Percentiles rank a stretch among this genome's conserved stretches.
Evolutionary conservation across 2,888 invertebrate genomes (phyloP).

Genomic region (Phaonia tiefii): DNA sequence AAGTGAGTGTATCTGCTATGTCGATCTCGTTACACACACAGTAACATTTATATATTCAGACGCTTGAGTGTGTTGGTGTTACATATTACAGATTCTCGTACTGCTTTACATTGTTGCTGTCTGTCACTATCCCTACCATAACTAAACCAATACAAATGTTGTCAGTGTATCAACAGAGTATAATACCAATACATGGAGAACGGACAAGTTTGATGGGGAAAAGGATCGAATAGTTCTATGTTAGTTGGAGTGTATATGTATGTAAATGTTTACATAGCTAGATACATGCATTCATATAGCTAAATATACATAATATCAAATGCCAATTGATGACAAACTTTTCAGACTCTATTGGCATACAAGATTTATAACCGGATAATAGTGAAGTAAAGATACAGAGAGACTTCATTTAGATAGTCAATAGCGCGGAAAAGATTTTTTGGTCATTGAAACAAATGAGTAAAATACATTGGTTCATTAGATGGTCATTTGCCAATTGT

Average conservation of each 20-base stretch:
- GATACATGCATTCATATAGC: background rate
- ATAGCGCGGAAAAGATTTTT: background rate
- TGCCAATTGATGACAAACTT: constrained; percentile 63
- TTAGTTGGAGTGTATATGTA: background rate
- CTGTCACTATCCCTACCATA: background rate
- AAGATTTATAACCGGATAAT: constrained; percentile 62
- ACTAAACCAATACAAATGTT: constrained; percentile 50
- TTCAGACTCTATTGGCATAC: constrained; percentile 53
- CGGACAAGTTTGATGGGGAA: constrained; percentile 24
- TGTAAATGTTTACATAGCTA: too few relatives aligned
- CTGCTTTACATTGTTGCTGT: background rate
- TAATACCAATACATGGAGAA: constrained; percentile 26
- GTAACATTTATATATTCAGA: background rate
- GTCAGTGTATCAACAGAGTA: constrained; percentile 59
- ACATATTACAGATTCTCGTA: background rate
- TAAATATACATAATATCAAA: constrained; percentile 49
- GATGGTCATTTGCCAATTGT: too few relatives aligned
- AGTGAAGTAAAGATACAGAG: too few relatives aligned
- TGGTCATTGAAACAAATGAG: too few relatives aligned
- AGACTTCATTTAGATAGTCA: constrained; percentile 1
- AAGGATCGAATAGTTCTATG: background rate
- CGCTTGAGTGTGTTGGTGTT: background rate
- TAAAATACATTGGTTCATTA: too few relatives aligned
- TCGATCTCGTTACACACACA: constrained; percentile 1
- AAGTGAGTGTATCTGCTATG: background rate